Evolutionary conservation across 2,113 vertebrate genomes (phyloP).

Genomic region (Microtus pennsylvanicus): DNA sequence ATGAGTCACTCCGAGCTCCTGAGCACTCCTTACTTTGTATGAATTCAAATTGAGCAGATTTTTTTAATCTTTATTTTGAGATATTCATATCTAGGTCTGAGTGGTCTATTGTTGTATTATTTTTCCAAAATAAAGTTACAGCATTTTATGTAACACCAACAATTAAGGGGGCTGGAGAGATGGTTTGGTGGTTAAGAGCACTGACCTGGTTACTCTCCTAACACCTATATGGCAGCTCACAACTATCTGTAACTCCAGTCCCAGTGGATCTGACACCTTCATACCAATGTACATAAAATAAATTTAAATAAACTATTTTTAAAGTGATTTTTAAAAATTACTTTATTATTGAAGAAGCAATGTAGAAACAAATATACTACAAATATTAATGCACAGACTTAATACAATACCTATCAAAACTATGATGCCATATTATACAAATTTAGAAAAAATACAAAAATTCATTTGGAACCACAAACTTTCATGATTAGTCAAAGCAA

Average conservation of each 20-base stretch:
- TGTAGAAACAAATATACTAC: neutral
- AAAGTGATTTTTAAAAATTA: no score
- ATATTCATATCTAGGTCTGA: neutral
- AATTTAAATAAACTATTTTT: neutral
- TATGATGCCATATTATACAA: neutral
- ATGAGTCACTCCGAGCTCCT: neutral
- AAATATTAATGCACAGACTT: neutral
- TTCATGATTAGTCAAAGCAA: no score
- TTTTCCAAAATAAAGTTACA: neutral
- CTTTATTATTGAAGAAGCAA: neutral
- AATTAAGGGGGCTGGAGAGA: neutral
- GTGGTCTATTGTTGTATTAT: neutral
- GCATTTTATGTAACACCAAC: neutral
- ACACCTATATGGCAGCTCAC: neutral
- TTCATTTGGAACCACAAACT: neutral
- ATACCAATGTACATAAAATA: neutral
- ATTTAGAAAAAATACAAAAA: neutral
- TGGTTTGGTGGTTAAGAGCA: neutral
- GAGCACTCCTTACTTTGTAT: neutral
- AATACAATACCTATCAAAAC: neutral
- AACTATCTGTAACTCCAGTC: neutral
- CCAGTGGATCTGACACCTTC: neutral
- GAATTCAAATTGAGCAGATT: neutral
- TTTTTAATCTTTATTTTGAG: neutral
- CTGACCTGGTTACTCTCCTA: neutral